A percentile compares a stretch with the other conserved stretches of the same genome.
phyloP scores from a whole-genome alignment of 2,797 vertebrate species.

The Gastrophryne carolinensis region DNA sequence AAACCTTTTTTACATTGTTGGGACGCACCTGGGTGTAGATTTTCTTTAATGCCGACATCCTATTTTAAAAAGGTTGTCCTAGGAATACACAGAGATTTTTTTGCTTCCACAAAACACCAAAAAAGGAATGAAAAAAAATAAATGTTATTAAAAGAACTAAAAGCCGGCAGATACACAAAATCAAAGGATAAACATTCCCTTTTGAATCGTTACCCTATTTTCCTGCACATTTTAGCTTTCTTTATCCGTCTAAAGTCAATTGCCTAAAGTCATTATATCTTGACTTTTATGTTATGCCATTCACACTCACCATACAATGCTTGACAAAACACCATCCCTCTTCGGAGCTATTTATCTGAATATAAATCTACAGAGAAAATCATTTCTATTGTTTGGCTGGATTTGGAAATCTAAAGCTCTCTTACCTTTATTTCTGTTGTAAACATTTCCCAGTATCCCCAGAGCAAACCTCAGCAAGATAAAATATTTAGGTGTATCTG shows the following conservation, averaged over 20 bases:
- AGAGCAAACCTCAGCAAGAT: neutral
- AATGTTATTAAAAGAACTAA: too few relatives aligned
- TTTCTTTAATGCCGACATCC: too few relatives aligned
- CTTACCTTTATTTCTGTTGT: neutral
- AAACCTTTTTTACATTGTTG: too few relatives aligned
- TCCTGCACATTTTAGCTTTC: too few relatives aligned
- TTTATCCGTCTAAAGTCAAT: neutral
- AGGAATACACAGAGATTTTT: too few relatives aligned
- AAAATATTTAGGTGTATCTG: neutral
- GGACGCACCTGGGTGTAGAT: too few relatives aligned
- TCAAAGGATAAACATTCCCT: neutral
- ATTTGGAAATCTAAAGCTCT: slow-evolving; percentile 14
- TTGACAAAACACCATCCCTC: neutral
- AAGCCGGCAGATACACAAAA: too few relatives aligned
- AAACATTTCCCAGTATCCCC: neutral
- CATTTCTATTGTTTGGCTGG: slow-evolving; percentile 7
- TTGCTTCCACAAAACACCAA: too few relatives aligned
- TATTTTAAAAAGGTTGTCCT: too few relatives aligned
- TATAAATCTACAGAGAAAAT: slow-evolving; percentile 9
- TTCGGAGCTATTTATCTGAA: slow-evolving; percentile 10
- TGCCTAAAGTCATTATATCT: neutral
- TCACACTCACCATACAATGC: slow-evolving; percentile 1
- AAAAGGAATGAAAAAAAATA: neutral
- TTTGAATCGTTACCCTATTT: neutral
- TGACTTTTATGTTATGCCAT: neutral